Percentiles rank a stretch among this genome's conserved stretches.
phyloP scores from a whole-genome alignment of 2,888 invertebrate species.

The Unio delphinus region DNA sequence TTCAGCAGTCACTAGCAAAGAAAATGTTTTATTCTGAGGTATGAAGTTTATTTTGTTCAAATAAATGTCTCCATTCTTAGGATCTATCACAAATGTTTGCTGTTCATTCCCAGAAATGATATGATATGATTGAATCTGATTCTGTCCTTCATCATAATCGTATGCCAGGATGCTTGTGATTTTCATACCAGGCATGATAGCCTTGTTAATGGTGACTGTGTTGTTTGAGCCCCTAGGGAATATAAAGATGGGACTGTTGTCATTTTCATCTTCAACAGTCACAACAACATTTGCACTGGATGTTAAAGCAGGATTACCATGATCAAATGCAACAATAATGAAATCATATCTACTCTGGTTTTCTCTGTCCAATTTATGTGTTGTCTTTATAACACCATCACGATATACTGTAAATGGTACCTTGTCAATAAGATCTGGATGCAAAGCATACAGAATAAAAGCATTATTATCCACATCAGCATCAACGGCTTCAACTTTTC shows the following conservation, averaged over 20 bases:
- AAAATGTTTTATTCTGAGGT: slow-evolving; percentile 14
- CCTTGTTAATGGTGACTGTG: slow-evolving; percentile 35
- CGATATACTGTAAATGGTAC: slow-evolving; percentile 42
- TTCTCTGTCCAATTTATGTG: slow-evolving; percentile 48
- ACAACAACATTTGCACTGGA: slow-evolving; percentile 47
- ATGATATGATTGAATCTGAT: slow-evolving; percentile 20
- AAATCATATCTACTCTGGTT: slow-evolving; percentile 39
- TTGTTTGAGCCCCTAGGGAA: slow-evolving; percentile 53
- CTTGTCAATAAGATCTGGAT: slow-evolving; percentile 17
- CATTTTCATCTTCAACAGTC: slow-evolving; percentile 50
- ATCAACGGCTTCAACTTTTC: slow-evolving; percentile 92
- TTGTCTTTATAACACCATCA: slow-evolving; percentile 43
- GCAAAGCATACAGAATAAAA: slow-evolving; percentile 64
- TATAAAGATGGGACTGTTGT: slow-evolving; percentile 52
- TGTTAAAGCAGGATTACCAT: slow-evolving; percentile 35
- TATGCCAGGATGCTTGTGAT: slow-evolving; percentile 30
- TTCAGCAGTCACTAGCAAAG: slow-evolving; percentile 17
- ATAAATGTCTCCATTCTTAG: slow-evolving; percentile 29
- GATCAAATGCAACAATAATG: slow-evolving; percentile 43
- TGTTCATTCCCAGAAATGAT: slow-evolving; percentile 29
- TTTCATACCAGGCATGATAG: slow-evolving; percentile 21
- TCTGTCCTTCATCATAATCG: slow-evolving; percentile 31
- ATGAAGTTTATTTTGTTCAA: slow-evolving; percentile 25
- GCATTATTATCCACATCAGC: slow-evolving; percentile 92
- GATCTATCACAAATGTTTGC: slow-evolving; percentile 30